Percentiles rank a stretch among this genome's conserved stretches.
These are phyloP conservation scores for Trachelipus rathkii DNA, from an alignment of 1,140 invertebrate species.

Conservation along the genomic window DNA sequence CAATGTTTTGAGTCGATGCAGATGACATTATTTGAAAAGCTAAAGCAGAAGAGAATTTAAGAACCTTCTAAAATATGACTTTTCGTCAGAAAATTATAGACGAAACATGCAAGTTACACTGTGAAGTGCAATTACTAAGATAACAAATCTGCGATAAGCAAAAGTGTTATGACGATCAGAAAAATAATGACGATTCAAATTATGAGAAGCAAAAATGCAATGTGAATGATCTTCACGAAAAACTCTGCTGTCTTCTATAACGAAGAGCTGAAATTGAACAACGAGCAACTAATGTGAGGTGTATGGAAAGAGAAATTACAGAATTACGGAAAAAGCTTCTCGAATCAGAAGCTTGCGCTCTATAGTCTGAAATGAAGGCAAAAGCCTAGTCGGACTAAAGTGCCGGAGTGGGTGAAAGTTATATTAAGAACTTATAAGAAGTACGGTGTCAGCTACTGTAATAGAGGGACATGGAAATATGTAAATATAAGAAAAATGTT, in stretches of 20 bases:
- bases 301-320: neutral
- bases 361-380: neutral
- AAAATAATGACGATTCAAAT: neutral
- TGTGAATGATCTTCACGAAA: neutral
- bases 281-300: neutral
- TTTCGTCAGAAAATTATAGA: neutral
- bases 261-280: neutral
- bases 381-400: neutral
- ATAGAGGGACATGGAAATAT: neutral
- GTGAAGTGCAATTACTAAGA: neutral
- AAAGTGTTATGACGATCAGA: neutral
- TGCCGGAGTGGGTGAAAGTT: neutral
- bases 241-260: neutral
- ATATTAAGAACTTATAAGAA: neutral
- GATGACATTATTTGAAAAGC: no score
- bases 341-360: neutral
- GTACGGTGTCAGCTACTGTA: neutral
- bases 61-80: no score
- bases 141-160: neutral
- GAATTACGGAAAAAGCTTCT: neutral
- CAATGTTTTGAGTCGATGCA: no score
- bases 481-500: neutral
- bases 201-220: neutral
- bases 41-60: no score
- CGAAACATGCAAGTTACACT: neutral